Percentiles rank a stretch among this genome's conserved stretches.
phyloP scores from a whole-genome alignment of 2,113 vertebrate genomes.

The Oncorhynchus gorbuscha region DNA sequence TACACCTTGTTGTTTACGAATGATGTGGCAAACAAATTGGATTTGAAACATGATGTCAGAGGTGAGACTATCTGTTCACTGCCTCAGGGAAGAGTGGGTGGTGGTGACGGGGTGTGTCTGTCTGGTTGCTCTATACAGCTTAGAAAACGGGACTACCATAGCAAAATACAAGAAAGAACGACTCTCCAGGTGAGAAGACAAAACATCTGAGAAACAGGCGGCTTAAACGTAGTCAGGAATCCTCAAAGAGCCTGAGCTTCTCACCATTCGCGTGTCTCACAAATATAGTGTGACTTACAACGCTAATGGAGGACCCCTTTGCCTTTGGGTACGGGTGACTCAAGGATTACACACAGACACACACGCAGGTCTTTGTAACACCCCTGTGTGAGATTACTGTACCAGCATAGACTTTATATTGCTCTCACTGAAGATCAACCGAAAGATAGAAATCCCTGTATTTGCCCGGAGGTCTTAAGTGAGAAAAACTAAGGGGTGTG shows the following conservation, averaged over 20 bases:
- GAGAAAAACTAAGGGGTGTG: not conserved
- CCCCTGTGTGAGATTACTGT: not conserved
- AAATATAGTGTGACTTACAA: slow-evolving; percentile 27
- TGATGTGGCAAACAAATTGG: too few species aligned
- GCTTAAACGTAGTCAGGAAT: not conserved
- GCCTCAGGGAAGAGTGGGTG: not conserved
- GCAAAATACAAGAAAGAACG: too few species aligned
- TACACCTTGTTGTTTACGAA: too few species aligned
- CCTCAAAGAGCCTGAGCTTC: slow-evolving; percentile 6
- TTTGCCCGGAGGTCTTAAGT: not conserved
- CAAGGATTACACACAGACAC: slow-evolving; percentile 24
- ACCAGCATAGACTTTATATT: slow-evolving; percentile 1
- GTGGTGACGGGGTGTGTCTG: not conserved
- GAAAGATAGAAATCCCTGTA: not conserved
- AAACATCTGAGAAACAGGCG: slow-evolving; percentile 1
- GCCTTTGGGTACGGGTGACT: slow-evolving; percentile 48
- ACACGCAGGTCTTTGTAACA: slow-evolving; percentile 1
- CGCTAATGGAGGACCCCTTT: too few species aligned
- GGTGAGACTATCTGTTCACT: not conserved
- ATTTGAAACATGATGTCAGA: slow-evolving; percentile 21
- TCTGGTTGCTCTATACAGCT: slow-evolving; percentile 3
- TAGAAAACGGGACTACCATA: slow-evolving; percentile 11
- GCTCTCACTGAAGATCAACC: not conserved
- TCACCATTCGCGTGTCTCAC: slow-evolving; percentile 3
- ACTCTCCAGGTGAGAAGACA: not conserved